Evolutionary conservation across 2,888 invertebrate genomes (phyloP).

Genomic region (Rapana venosa): DNA sequence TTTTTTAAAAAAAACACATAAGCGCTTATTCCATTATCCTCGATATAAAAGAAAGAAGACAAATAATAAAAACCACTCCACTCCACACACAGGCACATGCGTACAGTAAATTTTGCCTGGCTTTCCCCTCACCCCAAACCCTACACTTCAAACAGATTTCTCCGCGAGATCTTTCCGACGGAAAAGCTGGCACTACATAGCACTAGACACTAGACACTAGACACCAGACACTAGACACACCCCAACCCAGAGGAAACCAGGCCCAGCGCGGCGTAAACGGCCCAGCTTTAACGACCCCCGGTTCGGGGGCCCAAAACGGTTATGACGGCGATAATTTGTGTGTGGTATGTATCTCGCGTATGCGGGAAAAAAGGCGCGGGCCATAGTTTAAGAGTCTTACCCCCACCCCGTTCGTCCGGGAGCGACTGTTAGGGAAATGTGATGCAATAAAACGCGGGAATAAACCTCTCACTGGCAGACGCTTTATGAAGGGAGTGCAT

Average conservation of each 20-base stretch:
- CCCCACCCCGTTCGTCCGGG: no score
- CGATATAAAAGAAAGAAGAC: no score
- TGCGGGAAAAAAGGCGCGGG: neutral
- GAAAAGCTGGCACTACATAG: neutral
- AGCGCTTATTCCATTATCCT: no score
- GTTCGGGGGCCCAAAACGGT: neutral
- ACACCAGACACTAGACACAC: no score
- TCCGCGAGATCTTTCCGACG: neutral
- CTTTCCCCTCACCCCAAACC: neutral
- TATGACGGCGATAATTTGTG: constrained; percentile 11
- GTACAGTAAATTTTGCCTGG: neutral
- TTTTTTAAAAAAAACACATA: no score
- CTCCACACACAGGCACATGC: neutral
- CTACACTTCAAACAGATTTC: neutral
- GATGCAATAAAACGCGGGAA: neutral
- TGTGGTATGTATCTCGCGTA: neutral
- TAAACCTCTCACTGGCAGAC: neutral
- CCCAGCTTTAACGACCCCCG: neutral
- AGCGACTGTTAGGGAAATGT: neutral
- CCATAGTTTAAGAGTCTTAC: neutral
- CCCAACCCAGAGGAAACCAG: neutral
- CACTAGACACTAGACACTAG: no score
- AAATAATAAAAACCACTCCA: no score
- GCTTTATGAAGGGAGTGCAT: neutral
- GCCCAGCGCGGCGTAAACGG: neutral